A percentile compares a stretch with the other conserved stretches of the same genome.
Conservation (phyloP, 2,797 vertebrate genomes). For the Paramormyrops hopkinsi region DNA sequence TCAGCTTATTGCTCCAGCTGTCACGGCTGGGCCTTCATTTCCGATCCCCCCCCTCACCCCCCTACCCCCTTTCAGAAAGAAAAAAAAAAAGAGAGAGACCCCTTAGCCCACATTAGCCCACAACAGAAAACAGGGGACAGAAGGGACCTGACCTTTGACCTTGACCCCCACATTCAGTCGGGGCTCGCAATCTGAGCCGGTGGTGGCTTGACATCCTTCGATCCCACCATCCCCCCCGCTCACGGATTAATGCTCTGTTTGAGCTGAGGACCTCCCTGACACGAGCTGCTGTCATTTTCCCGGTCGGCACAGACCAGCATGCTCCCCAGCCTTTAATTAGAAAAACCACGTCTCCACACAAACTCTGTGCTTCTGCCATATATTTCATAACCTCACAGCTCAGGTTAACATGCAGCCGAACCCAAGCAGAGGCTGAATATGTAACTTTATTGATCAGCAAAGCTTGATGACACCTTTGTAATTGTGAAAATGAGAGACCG, state of each 20-base stretch:
- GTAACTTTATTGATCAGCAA: background rate
- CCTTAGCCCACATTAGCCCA: slow-evolving; percentile 22
- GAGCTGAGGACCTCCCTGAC: background rate
- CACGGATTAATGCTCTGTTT: background rate
- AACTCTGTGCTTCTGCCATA: background rate
- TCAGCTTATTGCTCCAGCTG: slow-evolving; percentile 65
- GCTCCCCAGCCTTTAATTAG: background rate
- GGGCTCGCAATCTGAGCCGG: background rate
- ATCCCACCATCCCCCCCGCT: background rate
- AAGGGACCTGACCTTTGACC: slow-evolving; percentile 31
- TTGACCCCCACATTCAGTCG: background rate
- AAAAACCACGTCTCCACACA: background rate
- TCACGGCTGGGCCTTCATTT: slow-evolving; percentile 54
- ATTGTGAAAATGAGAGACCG: background rate
- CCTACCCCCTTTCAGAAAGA: slow-evolving; percentile 31
- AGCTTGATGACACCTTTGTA: background rate
- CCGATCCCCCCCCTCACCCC: slow-evolving; percentile 36
- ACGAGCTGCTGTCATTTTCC: background rate
- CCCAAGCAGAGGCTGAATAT: background rate
- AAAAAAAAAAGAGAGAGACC: background rate
- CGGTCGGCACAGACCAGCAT: background rate
- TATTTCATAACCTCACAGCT: background rate
- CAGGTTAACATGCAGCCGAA: background rate
- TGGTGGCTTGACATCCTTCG: background rate
- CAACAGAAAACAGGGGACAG: slow-evolving; percentile 16